Evolutionary conservation across 2,888 invertebrate species (phyloP), one percentile per base, ranked within the genome.

Genomic region (Erannis defoliaria): DNA sequence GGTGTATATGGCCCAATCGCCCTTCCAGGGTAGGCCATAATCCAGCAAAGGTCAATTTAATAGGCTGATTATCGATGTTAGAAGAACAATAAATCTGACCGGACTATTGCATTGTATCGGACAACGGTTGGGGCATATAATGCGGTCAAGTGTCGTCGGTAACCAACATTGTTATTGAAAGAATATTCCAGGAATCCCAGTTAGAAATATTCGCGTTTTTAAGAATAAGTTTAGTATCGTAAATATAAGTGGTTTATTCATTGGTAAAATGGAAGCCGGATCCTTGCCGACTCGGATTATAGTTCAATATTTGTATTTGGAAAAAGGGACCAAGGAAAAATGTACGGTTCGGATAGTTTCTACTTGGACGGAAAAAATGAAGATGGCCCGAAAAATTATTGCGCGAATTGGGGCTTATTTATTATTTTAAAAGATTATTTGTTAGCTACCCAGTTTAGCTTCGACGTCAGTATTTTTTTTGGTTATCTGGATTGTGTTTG

Each of bases 261-360:
- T 31, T 12, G 2, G 31, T 12, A 10, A 31, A 31, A 12, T 3
- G 16, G 9, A 19, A 9, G 12, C 18, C 5, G 4, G n/a, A n/a
- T 21, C 12, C 19, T 1, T 12, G 26, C 26, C 16, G 10, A 26
- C 26, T 14, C 35, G 5, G 42, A 40, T 42, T n/a, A 38, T 23
- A 53, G 59, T 48, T n/a, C 43, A 49, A 51, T 55, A 55, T 61
- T 61, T 35, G 42, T 54, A 40, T 60, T 59, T 37, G 19, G 6
- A 29, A 21, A 19, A 37, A 23, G 50, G 37, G 40, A 2, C 26
- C 9, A 5, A 23, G 19, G 51, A 40, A 51, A 51, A 43, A 21
- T 38, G n/a, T 19, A 51, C 55, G 55, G 19, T 10, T 42, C 48
- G 43, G n/a, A 16, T 50, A 50, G 42, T 60, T 49, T 49, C 54